phyloP scores from a whole-genome alignment of 2,113 vertebrate genomes.

The Etheostoma cragini region DNA sequence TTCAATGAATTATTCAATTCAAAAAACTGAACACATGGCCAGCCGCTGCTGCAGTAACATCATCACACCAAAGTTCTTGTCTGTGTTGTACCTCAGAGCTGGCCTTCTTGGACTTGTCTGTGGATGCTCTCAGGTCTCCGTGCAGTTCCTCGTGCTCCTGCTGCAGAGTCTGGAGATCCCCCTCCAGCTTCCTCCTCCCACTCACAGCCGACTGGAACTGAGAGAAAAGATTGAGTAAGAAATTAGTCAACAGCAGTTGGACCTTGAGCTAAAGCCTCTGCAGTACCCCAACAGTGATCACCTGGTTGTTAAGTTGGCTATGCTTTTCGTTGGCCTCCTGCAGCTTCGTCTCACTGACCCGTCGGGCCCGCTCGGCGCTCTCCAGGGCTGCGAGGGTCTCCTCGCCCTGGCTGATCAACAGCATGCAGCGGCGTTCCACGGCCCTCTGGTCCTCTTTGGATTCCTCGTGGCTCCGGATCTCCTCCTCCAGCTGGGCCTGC shows the following conservation, averaged over 20 bases:
- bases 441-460: conserved; percentile 77
- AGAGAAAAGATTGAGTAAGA: background rate
- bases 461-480: conserved; percentile 77
- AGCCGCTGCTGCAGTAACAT: background rate
- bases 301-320: conserved; percentile 84
- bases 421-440: conserved; percentile 80
- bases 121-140: conserved; percentile 71
- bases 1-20: background rate
- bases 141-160: conserved; percentile 86
- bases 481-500: conserved; percentile 86
- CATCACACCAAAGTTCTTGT: no score
- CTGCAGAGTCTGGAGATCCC: conserved; percentile 83
- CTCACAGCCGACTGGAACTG: conserved; percentile 81
- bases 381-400: conserved; percentile 76
- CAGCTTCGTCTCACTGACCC: conserved; percentile 79
- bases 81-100: conserved; percentile 76
- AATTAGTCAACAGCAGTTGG: background rate
- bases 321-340: conserved; percentile 80
- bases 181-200: conserved; percentile 83
- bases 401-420: conserved; percentile 76
- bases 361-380: conserved; percentile 78
- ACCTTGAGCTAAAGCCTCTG: background rate
- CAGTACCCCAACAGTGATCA: conserved; percentile 20
- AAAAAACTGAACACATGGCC: background rate
- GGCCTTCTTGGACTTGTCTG: conserved; percentile 84